These are phyloP conservation scores for Papilio polytes DNA, from an alignment of 1,140 invertebrate genomes.

Conservation along the genomic window DNA sequence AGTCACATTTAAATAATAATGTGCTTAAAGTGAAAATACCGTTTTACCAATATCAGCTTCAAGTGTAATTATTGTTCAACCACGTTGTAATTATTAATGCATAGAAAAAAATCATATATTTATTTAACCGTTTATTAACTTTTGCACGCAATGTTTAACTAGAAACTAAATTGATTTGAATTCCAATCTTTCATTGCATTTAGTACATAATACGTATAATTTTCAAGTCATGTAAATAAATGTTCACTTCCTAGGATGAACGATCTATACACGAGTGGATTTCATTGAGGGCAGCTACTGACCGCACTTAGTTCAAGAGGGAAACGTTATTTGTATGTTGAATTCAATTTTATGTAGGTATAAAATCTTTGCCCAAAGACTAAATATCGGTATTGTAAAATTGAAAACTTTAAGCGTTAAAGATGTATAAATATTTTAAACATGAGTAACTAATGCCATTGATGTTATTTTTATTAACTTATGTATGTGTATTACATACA, in stretches of 20 bases:
- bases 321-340: neutral
- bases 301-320: neutral
- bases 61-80: neutral
- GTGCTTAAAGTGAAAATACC: neutral
- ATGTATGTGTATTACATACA: too few species aligned
- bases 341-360: neutral
- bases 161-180: neutral
- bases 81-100: neutral
- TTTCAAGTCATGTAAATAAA: neutral
- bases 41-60: neutral
- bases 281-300: neutral
- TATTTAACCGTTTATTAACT: neutral
- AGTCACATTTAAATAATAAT: neutral
- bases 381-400: neutral
- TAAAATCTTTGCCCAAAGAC: neutral
- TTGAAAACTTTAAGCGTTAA: neutral
- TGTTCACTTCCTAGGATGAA: neutral
- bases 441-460: too few species aligned
- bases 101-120: neutral
- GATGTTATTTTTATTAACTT: too few species aligned
- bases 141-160: neutral
- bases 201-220: neutral
- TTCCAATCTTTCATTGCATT: neutral
- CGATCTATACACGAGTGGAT: neutral
- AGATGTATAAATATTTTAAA: too few species aligned